These are phyloP conservation scores for Acanthacorydalis orientalis DNA, from an alignment of 2,888 invertebrate species.

Conservation along the genomic window DNA sequence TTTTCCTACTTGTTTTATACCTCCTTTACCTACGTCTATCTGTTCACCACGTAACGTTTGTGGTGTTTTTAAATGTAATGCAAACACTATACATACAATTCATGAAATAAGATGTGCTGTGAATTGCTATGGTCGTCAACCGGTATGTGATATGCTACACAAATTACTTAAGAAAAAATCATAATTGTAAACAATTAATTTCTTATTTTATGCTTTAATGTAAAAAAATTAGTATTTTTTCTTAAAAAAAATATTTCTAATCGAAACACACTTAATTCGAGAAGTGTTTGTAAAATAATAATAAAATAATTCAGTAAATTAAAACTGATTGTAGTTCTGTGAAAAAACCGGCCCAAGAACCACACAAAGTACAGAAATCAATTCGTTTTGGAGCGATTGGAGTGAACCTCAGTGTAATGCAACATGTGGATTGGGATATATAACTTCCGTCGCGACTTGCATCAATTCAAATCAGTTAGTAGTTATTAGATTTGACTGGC, in stretches of 20 bases:
- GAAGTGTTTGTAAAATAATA: too few species aligned
- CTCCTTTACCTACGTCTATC: constrained; percentile 22
- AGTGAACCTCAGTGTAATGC: constrained; percentile 16
- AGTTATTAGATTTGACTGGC: too few species aligned
- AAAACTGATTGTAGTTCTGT: constrained; percentile 20
- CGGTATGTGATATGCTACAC: constrained; percentile 16
- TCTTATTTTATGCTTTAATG: too few species aligned
- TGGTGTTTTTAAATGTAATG: constrained; percentile 20
- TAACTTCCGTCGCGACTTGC: not conserved
- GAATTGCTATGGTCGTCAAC: constrained; percentile 20
- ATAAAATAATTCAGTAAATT: not conserved
- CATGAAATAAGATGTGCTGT: constrained; percentile 22
- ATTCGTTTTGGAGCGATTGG: constrained; percentile 25
- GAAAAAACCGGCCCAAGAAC: constrained; percentile 20
- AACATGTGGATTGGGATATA: constrained; percentile 15
- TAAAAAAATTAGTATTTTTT: too few species aligned
- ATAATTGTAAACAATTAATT: too few species aligned
- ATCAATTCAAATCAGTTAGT: not conserved
- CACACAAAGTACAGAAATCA: constrained; percentile 16
- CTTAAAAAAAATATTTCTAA: too few species aligned
- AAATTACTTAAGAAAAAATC: too few species aligned
- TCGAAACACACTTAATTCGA: too few species aligned
- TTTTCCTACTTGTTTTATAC: constrained; percentile 27
- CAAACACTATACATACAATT: constrained; percentile 19
- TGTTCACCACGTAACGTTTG: constrained; percentile 25